Evolutionary conservation across 2,113 vertebrate species (phyloP).

Genomic region (Istiophorus platypterus): DNA sequence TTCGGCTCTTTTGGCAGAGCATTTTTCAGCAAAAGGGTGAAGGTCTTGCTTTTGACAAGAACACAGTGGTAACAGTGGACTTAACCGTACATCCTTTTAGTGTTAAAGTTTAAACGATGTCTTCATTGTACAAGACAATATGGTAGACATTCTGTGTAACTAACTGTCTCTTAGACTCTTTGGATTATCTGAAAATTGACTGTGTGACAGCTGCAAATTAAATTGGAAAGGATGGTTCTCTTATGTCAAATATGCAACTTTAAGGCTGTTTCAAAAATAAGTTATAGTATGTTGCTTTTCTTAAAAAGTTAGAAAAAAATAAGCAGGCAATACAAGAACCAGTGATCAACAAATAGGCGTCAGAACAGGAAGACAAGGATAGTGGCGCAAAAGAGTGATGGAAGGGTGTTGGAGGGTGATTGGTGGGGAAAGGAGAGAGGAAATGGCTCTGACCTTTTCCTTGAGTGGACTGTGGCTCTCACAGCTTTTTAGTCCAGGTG

Average conservation of each 20-base stretch:
- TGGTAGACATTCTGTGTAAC: constrained; percentile 5
- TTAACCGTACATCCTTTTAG: background rate
- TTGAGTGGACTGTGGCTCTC: constrained; percentile 72
- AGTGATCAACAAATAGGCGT: background rate
- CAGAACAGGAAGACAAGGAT: background rate
- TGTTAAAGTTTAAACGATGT: background rate
- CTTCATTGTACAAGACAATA: constrained; percentile 29
- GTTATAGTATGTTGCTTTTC: background rate
- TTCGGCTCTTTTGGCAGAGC: constrained; percentile 14
- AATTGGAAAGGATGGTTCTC: background rate
- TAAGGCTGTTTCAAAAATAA: background rate
- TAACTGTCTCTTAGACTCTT: background rate
- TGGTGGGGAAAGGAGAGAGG: constrained; percentile 45
- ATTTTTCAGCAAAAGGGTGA: background rate
- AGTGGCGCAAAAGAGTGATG: background rate
- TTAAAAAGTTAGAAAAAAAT: background rate
- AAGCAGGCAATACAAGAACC: background rate
- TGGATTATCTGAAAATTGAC: background rate
- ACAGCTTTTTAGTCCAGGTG: constrained; percentile 64
- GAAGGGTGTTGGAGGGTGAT: constrained; percentile 2
- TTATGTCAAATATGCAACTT: background rate
- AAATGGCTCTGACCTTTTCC: constrained; percentile 79
- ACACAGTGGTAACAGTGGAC: background rate
- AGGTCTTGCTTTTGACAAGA: constrained; percentile 1
- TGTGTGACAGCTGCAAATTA: background rate